A percentile compares a stretch with the other conserved stretches of the same genome.
These are phyloP conservation scores for Andricus curvator DNA, from an alignment of 2,888 invertebrate genomes.

Conservation along the genomic window DNA sequence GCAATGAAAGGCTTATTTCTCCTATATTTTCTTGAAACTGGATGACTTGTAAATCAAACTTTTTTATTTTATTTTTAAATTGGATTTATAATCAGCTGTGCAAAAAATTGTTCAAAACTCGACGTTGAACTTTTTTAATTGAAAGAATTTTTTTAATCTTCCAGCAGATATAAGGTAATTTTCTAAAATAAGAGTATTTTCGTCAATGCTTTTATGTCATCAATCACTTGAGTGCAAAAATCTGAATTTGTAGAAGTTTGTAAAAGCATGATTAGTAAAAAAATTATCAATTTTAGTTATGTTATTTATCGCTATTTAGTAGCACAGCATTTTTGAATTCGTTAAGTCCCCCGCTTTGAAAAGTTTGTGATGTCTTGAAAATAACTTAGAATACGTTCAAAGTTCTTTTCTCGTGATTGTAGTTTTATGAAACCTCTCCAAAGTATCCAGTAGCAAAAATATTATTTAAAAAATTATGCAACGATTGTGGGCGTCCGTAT, in stretches of 20 bases:
- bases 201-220: no score
- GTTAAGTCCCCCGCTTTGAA: constrained; percentile 1
- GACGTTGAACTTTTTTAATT: no score
- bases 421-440: neutral
- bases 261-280: constrained; percentile 11
- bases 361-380: constrained; percentile 11
- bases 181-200: no score
- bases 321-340: neutral
- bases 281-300: constrained; percentile 9
- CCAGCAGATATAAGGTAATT: no score
- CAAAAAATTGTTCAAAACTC: no score
- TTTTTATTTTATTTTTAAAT: no score
- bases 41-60: no score
- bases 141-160: no score
- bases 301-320: neutral
- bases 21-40: no score
- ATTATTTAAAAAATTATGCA: neutral
- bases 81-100: no score
- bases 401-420: constrained; percentile 8
- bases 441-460: neutral
- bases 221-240: no score
- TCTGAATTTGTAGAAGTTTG: neutral
- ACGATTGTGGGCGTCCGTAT: neutral
- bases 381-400: constrained; percentile 7
- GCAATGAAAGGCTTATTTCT: no score